phyloP scores from a whole-genome alignment of 2,113 vertebrate species.

The Entelurus aequoreus region DNA sequence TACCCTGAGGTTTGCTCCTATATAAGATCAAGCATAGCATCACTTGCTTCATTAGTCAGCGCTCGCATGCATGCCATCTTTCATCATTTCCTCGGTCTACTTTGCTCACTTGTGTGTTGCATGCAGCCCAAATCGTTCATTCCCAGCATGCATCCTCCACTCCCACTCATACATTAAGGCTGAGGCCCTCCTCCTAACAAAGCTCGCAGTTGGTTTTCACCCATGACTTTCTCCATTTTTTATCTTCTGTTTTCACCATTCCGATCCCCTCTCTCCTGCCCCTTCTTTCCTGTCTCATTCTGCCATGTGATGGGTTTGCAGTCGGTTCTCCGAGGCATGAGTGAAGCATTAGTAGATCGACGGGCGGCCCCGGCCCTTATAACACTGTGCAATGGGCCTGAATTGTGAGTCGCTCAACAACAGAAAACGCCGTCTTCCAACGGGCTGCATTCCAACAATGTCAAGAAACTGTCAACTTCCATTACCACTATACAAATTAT shows the following conservation, averaged over 20 bases:
- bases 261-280: constrained; percentile 17
- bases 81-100: constrained; percentile 21
- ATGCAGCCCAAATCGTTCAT: constrained; percentile 17
- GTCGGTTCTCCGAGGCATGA: constrained; percentile 99
- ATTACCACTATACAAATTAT: background rate
- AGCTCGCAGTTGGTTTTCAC: constrained; percentile 34
- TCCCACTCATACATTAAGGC: constrained; percentile 20
- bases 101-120: constrained; percentile 14
- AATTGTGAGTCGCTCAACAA: constrained; percentile 97
- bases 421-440: constrained; percentile 47
- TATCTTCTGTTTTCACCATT: constrained; percentile 18
- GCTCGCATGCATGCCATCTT: constrained; percentile 38
- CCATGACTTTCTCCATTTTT: constrained; percentile 26
- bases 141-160: constrained; percentile 12
- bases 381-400: constrained; percentile 99
- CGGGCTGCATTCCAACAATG: constrained; percentile 55
- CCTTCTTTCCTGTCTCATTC: constrained; percentile 63
- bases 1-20: constrained; percentile 31
- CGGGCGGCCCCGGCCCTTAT: constrained; percentile 98
- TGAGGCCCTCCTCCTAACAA: constrained; percentile 37
- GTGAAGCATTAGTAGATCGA: constrained; percentile 99
- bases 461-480: constrained; percentile 3
- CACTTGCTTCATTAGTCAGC: constrained; percentile 28
- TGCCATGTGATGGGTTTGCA: constrained; percentile 95
- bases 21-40: constrained; percentile 30